Percentiles rank a stretch among this genome's conserved stretches.
Evolutionary conservation across 1,140 invertebrate genomes (phyloP).

Genomic region (Dreissena rostriformis): DNA sequence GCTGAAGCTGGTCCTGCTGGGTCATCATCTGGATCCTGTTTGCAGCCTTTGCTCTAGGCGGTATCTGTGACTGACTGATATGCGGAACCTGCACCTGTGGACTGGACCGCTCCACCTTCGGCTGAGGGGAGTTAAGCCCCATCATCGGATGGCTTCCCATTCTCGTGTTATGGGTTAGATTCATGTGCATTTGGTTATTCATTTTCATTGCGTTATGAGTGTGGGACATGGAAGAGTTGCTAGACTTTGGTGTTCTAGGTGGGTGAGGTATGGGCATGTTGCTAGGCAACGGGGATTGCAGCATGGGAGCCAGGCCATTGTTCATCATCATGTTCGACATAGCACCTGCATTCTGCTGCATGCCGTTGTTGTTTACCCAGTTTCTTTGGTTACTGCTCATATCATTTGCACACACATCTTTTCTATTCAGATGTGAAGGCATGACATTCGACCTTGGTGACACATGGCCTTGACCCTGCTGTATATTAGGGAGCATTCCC

Average conservation of each 20-base stretch:
- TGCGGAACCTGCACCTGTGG: slow-evolving; percentile 80
- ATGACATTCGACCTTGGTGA: slow-evolving; percentile 24
- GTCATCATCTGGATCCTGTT: slow-evolving; percentile 65
- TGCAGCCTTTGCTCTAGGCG: slow-evolving; percentile 76
- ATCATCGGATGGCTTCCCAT: slow-evolving; percentile 15
- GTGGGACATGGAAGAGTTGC: slow-evolving; percentile 1
- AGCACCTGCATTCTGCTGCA: slow-evolving; percentile 11
- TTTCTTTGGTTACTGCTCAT: slow-evolving; percentile 31
- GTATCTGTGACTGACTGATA: slow-evolving; percentile 79
- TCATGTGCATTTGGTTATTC: slow-evolving; percentile 41
- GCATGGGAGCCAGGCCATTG: slow-evolving; percentile 41
- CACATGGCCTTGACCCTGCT: background rate
- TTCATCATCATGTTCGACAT: slow-evolving; percentile 44
- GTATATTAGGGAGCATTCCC: slow-evolving; percentile 7
- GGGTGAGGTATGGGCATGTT: slow-evolving; percentile 61
- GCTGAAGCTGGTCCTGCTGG: slow-evolving; percentile 60
- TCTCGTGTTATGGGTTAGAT: slow-evolving; percentile 36
- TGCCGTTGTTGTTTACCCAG: slow-evolving; percentile 55
- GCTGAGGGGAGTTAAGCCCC: slow-evolving; percentile 29
- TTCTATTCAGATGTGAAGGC: slow-evolving; percentile 22
- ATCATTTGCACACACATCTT: slow-evolving; percentile 9
- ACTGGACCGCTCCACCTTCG: slow-evolving; percentile 72
- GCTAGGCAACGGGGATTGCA: slow-evolving; percentile 34
- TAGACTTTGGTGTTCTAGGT: slow-evolving; percentile 49
- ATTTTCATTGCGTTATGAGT: slow-evolving; percentile 36